phyloP scores from a whole-genome alignment of 2,888 invertebrate genomes.

The Xestia c-nigrum region DNA sequence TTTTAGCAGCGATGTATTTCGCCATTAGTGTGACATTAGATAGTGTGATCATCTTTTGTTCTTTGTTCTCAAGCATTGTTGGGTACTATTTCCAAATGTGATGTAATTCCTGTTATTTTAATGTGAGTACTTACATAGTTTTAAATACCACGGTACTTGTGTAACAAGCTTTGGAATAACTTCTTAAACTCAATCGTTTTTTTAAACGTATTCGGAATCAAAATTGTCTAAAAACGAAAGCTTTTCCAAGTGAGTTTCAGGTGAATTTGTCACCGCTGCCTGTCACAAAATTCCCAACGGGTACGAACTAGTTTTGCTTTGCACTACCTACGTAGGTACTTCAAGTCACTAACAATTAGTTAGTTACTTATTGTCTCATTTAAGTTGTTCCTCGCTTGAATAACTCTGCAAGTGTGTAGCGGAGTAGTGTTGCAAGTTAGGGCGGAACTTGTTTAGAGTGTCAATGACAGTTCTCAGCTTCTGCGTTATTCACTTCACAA shows the following conservation, averaged over 20 bases:
- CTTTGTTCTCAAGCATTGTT: conserved; percentile 52
- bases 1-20: conserved; percentile 45
- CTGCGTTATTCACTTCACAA: conserved; percentile 74
- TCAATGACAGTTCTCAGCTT: conserved; percentile 77
- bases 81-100: conserved; percentile 19
- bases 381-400: conserved; percentile 74
- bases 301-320: conserved; percentile 61
- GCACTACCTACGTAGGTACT: conserved; percentile 64
- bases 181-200: conserved; percentile 13
- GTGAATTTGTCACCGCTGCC: conserved; percentile 46
- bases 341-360: conserved; percentile 73
- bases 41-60: conserved; percentile 65
- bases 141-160: background rate
- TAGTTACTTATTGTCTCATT: conserved; percentile 77
- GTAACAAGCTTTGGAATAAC: conserved; percentile 11
- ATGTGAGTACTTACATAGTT: background rate
- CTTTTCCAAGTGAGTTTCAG: conserved; percentile 16
- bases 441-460: conserved; percentile 78
- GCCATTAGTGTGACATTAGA: conserved; percentile 56
- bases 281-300: conserved; percentile 61
- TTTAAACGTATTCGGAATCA: conserved; percentile 15
- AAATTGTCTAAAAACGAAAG: conserved; percentile 25
- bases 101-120: background rate
- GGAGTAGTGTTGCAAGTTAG: conserved; percentile 73
- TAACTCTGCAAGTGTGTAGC: conserved; percentile 71